These are phyloP conservation scores for Platichthys flesus DNA, from an alignment of 2,113 vertebrate species.

Conservation along the genomic window DNA sequence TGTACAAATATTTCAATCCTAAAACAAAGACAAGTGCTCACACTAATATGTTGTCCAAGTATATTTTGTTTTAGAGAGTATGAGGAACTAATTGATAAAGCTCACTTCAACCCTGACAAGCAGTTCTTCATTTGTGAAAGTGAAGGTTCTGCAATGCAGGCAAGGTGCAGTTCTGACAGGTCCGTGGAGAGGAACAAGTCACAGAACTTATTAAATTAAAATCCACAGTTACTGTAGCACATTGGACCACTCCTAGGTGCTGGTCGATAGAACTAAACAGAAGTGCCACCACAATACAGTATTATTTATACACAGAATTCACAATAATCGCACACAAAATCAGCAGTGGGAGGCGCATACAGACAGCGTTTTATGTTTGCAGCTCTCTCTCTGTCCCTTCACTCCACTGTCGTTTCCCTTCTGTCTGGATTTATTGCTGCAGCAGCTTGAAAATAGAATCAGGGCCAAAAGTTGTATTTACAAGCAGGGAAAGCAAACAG, in stretches of 20 bases:
- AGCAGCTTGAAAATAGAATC: neutral
- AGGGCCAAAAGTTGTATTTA: conserved; percentile 1
- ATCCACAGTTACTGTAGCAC: neutral
- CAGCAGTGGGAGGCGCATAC: neutral
- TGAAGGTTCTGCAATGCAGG: no score
- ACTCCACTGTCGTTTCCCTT: neutral
- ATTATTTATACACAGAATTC: neutral
- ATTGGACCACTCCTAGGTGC: neutral
- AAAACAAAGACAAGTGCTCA: neutral
- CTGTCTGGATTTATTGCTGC: neutral
- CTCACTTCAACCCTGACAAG: neutral
- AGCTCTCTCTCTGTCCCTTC: neutral
- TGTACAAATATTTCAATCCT: neutral
- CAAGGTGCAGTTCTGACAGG: neutral
- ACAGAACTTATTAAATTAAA: neutral
- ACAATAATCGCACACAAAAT: neutral
- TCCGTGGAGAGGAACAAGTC: neutral
- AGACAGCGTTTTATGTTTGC: neutral
- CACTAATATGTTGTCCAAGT: neutral
- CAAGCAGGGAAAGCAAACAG: neutral
- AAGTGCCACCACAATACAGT: neutral
- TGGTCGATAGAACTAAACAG: neutral
- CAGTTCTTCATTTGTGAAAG: neutral
- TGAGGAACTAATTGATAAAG: neutral
- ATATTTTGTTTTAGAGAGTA: no score